Base-by-base conservation (phyloP, 2,888 invertebrate genomes). In the Drosophila phalerata region DNA sequence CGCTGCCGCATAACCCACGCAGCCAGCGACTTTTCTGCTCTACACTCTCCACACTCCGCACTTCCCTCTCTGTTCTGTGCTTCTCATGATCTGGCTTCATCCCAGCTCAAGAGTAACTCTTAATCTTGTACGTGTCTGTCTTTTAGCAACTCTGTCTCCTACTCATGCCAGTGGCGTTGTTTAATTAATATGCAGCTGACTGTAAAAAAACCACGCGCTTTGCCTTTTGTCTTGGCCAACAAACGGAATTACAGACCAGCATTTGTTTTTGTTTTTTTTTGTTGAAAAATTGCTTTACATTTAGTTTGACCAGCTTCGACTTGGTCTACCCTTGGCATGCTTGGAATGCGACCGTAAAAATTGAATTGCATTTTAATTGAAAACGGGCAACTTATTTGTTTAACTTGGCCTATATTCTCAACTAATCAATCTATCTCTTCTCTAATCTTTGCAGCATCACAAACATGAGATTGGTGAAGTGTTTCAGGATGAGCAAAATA, bases 401-500 rank as follows among this genome's bases (percentile, higher is more conserved):
- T 15, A 32, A 53, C 42, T 38, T 8, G 28, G 15, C 19, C 19
- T 47, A 37, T 19, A 51, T 56, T 55, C 71, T 47, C 19, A 22
- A 15, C 28, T 53, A 8, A 60, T 47, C 34, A 55, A 53, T 45
- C 17, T 37, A n/a, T n/a, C 6, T 34, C 40, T 34, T 22, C 15
- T 61, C 3, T 34, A 11, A 5, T 11, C 22, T 28, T 73, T 80
- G 76, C 78, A 87, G 89, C 73, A 83, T 43, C 69, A 79, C 38
- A 72, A 90, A 83, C 75, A 86, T 22, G 96, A 97, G 70, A 94
- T 98, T 68, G 98, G 98, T 15, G 96, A 97, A 74, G 94, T 97
- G 45, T 98, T 97, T 93, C 98, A 98, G 92, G 98, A 98, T 92
- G 95, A 96, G 88, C 94, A 94, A 72, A 97, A 96, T 88, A 96